Evolutionary conservation across 2,113 vertebrate genomes (phyloP).

Genomic region (Neolamprologus modestus): DNA sequence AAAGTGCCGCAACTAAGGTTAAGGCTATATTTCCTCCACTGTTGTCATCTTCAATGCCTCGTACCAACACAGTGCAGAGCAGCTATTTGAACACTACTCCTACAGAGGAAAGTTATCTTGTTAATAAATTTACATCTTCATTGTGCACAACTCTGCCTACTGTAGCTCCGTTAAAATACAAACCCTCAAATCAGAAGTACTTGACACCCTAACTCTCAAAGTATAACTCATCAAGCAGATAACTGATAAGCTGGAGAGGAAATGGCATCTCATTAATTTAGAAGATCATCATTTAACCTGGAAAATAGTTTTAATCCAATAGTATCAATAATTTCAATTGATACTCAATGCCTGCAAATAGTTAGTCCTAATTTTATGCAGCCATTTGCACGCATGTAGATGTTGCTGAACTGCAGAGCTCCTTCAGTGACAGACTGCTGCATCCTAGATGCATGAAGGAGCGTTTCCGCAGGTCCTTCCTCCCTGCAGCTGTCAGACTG

Average conservation of each 20-base stretch:
- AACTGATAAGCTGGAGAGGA: neutral
- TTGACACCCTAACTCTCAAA: neutral
- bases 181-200: neutral
- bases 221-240: neutral
- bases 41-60: neutral
- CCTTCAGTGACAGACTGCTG: no score
- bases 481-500: no score
- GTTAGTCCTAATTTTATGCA: neutral
- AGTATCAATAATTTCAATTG: neutral
- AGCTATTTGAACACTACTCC: neutral
- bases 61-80: neutral
- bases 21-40: neutral
- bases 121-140: neutral
- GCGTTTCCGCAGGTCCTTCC: no score
- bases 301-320: neutral
- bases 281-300: neutral
- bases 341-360: neutral
- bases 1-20: neutral
- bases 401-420: no score
- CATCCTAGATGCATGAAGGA: no score
- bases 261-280: fast-evolving
- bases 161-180: neutral
- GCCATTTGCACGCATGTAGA: neutral
- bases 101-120: neutral
- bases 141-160: neutral